Percentiles rank a stretch among this genome's conserved stretches.
Evolutionary conservation across 2,888 invertebrate species (phyloP).

Genomic region (Bellardia bayeri): DNA sequence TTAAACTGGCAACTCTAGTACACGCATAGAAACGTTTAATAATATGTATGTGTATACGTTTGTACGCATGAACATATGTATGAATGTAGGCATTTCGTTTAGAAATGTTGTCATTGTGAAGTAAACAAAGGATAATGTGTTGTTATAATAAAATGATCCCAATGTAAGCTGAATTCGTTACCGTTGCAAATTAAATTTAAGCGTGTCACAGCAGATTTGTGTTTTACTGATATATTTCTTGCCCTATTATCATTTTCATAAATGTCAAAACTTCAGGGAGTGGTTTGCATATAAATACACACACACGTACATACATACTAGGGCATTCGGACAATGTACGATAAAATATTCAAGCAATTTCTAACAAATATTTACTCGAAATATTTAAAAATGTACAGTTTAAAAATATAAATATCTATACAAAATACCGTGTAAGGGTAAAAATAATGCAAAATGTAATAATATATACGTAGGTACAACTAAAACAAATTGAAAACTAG

Average conservation of each 20-base stretch:
- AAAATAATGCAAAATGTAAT: too few species aligned
- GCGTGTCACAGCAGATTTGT: slow-evolving; percentile 53
- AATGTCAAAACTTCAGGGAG: slow-evolving; percentile 63
- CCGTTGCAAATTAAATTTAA: slow-evolving; percentile 52
- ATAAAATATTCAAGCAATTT: too few species aligned
- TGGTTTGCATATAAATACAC: slow-evolving; percentile 29
- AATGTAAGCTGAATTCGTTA: slow-evolving; percentile 38
- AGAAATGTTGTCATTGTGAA: not conserved
- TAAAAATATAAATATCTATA: too few species aligned
- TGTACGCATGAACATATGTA: not conserved
- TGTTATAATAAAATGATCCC: slow-evolving; percentile 24
- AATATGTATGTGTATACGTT: not conserved
- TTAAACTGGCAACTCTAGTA: too few species aligned
- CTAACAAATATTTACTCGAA: too few species aligned
- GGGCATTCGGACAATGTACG: too few species aligned
- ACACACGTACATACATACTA: not conserved
- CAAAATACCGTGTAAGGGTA: too few species aligned
- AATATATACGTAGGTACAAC: too few species aligned
- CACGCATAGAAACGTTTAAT: too few species aligned
- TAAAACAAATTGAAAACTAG: too few species aligned
- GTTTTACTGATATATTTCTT: slow-evolving; percentile 45
- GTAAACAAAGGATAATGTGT: slow-evolving; percentile 19
- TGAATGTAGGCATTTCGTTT: not conserved
- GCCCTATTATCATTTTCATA: slow-evolving; percentile 56
- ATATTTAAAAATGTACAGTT: too few species aligned